Evolutionary conservation across 2,888 invertebrate genomes (phyloP).

Genomic region (Philhelius pedissequus): DNA sequence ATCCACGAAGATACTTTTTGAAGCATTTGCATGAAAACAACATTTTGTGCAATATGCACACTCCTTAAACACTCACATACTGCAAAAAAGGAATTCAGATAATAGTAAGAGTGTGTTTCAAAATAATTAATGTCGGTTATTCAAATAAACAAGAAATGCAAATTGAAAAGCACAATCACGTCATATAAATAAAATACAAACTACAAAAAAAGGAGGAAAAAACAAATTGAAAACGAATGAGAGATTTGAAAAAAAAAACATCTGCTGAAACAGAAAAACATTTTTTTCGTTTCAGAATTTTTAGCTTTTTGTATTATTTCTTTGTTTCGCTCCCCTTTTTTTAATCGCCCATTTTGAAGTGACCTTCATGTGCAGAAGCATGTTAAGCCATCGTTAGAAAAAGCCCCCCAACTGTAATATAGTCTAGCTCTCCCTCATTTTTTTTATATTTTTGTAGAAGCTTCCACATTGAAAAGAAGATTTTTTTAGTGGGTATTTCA

Average conservation of each 20-base stretch:
- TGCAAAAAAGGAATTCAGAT: slow-evolving; percentile 1
- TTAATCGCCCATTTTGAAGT: slow-evolving; percentile 36
- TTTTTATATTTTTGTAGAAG: background rate
- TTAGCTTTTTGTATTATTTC: background rate
- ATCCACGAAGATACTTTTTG: background rate
- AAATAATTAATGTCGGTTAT: slow-evolving; percentile 61
- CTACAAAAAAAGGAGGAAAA: background rate
- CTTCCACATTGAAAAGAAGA: slow-evolving; percentile 18
- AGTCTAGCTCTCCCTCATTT: slow-evolving; percentile 9
- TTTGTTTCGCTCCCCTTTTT: background rate
- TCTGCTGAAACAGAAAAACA: slow-evolving; percentile 43
- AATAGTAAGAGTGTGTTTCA: slow-evolving; percentile 43
- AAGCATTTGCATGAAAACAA: slow-evolving; percentile 22
- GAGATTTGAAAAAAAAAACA: slow-evolving; percentile 37
- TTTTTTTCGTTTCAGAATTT: slow-evolving; percentile 24
- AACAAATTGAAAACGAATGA: background rate
- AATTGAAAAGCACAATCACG: slow-evolving; percentile 47
- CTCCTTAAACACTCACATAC: background rate
- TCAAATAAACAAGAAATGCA: slow-evolving; percentile 57
- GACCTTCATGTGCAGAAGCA: slow-evolving; percentile 63
- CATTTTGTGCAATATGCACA: slow-evolving; percentile 13
- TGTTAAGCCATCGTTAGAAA: slow-evolving; percentile 53
- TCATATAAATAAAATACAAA: background rate
- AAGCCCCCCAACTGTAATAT: slow-evolving; percentile 30
- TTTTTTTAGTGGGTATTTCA: background rate